Conservation (phyloP, 2,113 vertebrate species). For the Oophaga pumilio region DNA sequence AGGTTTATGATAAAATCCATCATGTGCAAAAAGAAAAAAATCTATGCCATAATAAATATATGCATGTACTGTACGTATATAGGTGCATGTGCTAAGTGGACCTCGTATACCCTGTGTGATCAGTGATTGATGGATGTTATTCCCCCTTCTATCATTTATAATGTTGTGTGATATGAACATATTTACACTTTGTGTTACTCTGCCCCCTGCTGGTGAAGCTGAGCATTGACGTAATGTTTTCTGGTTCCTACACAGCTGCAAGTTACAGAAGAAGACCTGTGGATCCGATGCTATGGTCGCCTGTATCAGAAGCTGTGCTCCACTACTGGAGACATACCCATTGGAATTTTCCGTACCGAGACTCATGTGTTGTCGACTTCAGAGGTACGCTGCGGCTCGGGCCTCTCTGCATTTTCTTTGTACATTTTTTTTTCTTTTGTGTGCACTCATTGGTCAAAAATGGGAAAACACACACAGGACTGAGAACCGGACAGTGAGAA, state of each 20-base stretch:
- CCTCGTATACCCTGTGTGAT: background rate
- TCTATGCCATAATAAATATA: too few relatives aligned
- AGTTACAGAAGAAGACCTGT: constrained; percentile 80
- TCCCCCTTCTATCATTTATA: background rate
- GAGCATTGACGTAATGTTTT: background rate
- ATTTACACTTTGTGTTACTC: background rate
- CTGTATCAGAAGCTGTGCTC: constrained; percentile 82
- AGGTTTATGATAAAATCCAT: background rate
- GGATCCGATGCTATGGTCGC: constrained; percentile 79
- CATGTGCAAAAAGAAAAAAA: background rate
- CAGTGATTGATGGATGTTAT: background rate
- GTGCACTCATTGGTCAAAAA: background rate
- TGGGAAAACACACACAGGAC: background rate
- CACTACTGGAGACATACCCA: constrained; percentile 79
- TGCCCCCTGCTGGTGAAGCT: background rate
- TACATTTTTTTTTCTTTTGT: background rate
- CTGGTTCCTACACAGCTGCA: constrained; percentile 69
- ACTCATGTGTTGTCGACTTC: constrained; percentile 76
- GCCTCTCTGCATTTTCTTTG: background rate
- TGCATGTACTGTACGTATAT: too few relatives aligned
- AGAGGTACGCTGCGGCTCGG: constrained; percentile 67
- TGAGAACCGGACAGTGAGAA: too few relatives aligned
- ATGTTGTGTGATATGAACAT: background rate
- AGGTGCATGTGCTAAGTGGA: too few relatives aligned
- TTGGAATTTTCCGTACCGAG: constrained; percentile 81